These are phyloP conservation scores for Stomatorhinus walkeri DNA, from an alignment of 2,797 vertebrate species.

Conservation along the genomic window DNA sequence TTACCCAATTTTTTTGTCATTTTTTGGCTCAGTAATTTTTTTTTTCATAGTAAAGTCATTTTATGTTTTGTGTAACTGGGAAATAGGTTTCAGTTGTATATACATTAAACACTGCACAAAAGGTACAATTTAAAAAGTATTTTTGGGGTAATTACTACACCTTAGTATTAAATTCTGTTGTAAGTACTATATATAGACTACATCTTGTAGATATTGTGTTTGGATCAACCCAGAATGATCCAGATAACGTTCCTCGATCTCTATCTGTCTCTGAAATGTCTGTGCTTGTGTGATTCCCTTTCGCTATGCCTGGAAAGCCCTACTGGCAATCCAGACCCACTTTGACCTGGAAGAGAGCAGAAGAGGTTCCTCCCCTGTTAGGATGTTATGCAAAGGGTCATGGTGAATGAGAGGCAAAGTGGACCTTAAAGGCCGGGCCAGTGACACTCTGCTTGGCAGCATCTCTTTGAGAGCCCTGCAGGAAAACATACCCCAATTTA, in stretches of 20 bases:
- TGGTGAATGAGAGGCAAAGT: conserved; percentile 20
- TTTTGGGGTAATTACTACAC: neutral
- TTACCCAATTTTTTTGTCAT: neutral
- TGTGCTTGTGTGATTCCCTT: conserved; percentile 23
- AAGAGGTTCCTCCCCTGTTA: conserved; percentile 25
- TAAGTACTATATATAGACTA: neutral
- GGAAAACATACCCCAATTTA: conserved; percentile 24
- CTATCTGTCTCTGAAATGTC: neutral
- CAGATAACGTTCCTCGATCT: conserved; percentile 15
- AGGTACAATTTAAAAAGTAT: neutral
- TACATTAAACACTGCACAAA: neutral
- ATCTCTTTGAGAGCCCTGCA: conserved; percentile 17
- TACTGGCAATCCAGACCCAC: conserved; percentile 24
- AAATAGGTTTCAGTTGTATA: neutral
- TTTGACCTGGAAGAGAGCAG: conserved; percentile 22
- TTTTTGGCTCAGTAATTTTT: neutral
- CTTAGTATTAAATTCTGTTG: neutral
- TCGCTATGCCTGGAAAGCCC: conserved; percentile 18
- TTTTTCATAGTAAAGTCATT: neutral
- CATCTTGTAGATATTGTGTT: neutral
- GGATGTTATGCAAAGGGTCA: conserved; percentile 23
- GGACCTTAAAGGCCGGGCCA: conserved; percentile 3
- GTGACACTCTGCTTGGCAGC: neutral
- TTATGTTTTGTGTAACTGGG: neutral
- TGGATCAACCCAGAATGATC: neutral